phyloP scores from a whole-genome alignment of 2,113 vertebrate genomes.

The Phalacrocorax pelagicus region DNA sequence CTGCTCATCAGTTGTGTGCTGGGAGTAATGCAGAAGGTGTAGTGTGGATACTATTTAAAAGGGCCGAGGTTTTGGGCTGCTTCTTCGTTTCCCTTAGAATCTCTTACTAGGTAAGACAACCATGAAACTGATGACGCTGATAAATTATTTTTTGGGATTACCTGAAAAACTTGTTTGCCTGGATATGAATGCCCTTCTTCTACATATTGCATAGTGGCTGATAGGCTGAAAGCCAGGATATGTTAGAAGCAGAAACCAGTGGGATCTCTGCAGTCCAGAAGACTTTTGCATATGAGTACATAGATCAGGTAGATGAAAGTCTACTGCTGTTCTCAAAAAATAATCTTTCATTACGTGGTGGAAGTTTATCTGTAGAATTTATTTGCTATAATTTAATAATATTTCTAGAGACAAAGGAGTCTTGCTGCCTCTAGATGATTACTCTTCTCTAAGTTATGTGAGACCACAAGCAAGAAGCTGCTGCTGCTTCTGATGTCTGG shows the following conservation, averaged over 20 bases:
- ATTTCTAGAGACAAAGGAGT: neutral
- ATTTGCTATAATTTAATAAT: neutral
- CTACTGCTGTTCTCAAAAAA: neutral
- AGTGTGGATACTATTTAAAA: neutral
- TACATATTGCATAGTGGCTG: neutral
- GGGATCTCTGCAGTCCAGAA: neutral
- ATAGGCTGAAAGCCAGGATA: neutral
- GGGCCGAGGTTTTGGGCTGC: neutral
- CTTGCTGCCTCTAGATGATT: neutral
- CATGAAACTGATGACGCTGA: neutral
- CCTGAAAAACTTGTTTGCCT: neutral
- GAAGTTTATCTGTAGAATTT: neutral
- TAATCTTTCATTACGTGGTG: accelerated
- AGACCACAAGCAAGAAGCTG: neutral
- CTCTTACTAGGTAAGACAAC: neutral
- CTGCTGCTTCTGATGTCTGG: neutral
- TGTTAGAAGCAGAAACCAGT: neutral
- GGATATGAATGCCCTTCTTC: neutral
- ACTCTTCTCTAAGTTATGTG: neutral
- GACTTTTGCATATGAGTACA: neutral
- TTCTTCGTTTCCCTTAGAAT: neutral
- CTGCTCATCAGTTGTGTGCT: neutral
- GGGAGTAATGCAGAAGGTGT: neutral
- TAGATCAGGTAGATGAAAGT: neutral
- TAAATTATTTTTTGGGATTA: neutral